These are phyloP conservation scores for Atlantisia rogersi DNA, from an alignment of 2,113 vertebrate genomes.

Conservation along the genomic window DNA sequence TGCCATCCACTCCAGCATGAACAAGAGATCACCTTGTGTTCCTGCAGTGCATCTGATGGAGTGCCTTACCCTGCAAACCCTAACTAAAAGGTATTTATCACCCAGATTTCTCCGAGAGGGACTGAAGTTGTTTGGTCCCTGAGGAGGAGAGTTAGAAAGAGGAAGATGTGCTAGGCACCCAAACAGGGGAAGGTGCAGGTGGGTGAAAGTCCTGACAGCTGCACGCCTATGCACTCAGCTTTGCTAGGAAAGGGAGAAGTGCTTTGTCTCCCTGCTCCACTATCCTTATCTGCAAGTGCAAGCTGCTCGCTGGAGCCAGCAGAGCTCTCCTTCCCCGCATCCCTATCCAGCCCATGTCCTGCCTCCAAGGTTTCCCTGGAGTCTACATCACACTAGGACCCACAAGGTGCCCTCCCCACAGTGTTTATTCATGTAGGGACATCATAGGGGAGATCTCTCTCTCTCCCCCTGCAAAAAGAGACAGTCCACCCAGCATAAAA, in stretches of 20 bases:
- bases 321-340: fast-evolving
- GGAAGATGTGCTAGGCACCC: fast-evolving
- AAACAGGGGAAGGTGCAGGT: background rate
- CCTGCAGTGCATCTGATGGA: background rate
- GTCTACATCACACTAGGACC: background rate
- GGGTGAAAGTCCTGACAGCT: background rate
- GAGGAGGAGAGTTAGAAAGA: background rate
- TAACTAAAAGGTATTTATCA: background rate
- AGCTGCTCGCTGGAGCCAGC: background rate
- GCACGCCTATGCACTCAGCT: background rate
- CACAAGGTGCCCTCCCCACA: background rate
- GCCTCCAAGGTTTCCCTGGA: fast-evolving
- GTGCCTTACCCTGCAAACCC: background rate
- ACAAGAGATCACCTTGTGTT: background rate
- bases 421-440: fast-evolving
- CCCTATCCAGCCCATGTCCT: background rate
- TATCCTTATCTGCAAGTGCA: background rate
- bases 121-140: background rate
- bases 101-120: background rate
- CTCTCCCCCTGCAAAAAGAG: background rate
- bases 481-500: background rate
- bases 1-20: background rate
- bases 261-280: background rate
- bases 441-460: background rate
- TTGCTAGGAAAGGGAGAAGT: fast-evolving